A percentile compares a stretch with the other conserved stretches of the same genome.
phyloP scores from a whole-genome alignment of 1,140 invertebrate species.

The Scaptomyza montana region DNA sequence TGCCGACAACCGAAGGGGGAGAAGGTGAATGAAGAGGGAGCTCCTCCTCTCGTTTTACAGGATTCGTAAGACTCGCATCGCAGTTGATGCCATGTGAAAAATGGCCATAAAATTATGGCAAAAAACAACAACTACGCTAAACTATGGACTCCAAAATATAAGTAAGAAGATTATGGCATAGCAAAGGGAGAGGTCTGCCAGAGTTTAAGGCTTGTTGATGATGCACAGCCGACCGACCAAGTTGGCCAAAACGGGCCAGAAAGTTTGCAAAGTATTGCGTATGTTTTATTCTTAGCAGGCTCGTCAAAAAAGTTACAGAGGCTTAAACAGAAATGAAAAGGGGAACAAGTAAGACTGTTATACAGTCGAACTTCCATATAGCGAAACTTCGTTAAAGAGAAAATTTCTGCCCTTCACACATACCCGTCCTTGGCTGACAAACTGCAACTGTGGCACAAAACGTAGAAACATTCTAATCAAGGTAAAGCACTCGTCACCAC shows the following conservation, averaged over 20 bases:
- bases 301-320: not conserved
- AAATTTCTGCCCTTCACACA: too few species aligned
- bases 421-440: too few species aligned
- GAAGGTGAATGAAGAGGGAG: not conserved
- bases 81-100: constrained; percentile 68
- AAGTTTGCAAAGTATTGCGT: constrained; percentile 3
- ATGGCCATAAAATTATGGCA: constrained; percentile 81
- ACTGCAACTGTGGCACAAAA: constrained; percentile 12
- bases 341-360: too few species aligned
- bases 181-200: not conserved
- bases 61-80: constrained; percentile 22
- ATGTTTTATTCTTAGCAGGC: not conserved
- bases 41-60: constrained; percentile 21
- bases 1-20: not conserved
- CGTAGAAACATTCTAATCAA: constrained; percentile 37
- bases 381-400: too few species aligned
- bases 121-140: constrained; percentile 65
- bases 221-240: not conserved
- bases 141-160: constrained; percentile 44
- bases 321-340: not conserved
- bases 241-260: not conserved
- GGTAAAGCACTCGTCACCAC: constrained; percentile 42
- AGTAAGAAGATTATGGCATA: not conserved
- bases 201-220: constrained; percentile 2
- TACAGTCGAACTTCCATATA: too few species aligned